A percentile compares a stretch with the other conserved stretches of the same genome.
phyloP scores from a whole-genome alignment of 2,797 vertebrate species.

The Anguilla pacifica region DNA sequence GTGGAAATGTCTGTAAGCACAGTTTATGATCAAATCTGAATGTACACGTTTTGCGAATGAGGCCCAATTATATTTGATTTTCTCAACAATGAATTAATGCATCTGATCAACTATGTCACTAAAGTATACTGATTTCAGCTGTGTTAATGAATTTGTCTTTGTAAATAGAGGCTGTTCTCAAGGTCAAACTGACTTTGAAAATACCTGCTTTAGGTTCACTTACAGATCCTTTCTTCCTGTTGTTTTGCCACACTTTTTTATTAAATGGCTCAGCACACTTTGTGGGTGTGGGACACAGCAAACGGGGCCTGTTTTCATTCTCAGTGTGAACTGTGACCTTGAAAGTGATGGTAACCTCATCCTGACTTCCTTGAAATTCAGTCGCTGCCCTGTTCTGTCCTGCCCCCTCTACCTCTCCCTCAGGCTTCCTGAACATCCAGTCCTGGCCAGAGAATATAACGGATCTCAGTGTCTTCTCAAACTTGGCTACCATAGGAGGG shows the following conservation, averaged over 20 bases:
- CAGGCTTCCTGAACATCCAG: slow-evolving; percentile 94
- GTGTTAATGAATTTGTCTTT: not conserved
- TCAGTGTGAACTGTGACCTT: not conserved
- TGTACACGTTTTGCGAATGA: not conserved
- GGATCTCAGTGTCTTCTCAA: slow-evolving; percentile 93
- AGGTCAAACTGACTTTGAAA: not conserved
- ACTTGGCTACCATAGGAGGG: slow-evolving; percentile 91
- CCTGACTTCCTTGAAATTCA: not conserved
- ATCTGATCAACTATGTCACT: not conserved
- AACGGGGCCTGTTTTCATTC: not conserved
- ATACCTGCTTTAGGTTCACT: not conserved
- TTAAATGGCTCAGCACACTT: not conserved
- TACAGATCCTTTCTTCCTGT: not conserved
- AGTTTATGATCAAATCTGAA: no score
- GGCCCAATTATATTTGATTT: not conserved
- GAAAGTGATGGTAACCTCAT: not conserved
- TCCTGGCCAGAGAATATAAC: slow-evolving; percentile 98
- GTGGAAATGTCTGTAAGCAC: no score
- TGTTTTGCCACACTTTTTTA: not conserved
- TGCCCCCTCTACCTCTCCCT: not conserved
- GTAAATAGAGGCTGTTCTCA: not conserved
- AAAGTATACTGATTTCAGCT: not conserved
- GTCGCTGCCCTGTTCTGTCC: not conserved
- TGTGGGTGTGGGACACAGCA: not conserved
- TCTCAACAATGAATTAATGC: not conserved